Evolutionary conservation across 2,113 vertebrate genomes (phyloP), one percentile per base, ranked within the genome.

Genomic region (Hippopotamus amphibius): DNA sequence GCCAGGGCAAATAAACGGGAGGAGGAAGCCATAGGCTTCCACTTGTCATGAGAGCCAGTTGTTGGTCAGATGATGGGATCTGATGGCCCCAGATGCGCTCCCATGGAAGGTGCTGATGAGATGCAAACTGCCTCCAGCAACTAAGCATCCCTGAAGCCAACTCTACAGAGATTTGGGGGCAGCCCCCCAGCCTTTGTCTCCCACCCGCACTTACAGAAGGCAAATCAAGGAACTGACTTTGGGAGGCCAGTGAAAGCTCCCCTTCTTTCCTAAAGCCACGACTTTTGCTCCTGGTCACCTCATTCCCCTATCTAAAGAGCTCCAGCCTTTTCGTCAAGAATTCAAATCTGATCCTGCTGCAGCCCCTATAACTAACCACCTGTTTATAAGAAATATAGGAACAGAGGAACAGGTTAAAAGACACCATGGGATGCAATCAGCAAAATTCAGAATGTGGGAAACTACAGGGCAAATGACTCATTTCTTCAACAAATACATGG

Each of bases 401-500:
- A 69, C 77, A 93, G 71, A 72, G 22, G n/a, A 85, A 90, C 13
- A 69, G 6, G 24, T 82, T 55, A 68, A 80, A 88, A 90, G 76
- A 90, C 10, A 90, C 76, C 6, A 33, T 0, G 1, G 50, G 41
- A 81, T 61, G 26, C 8, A 46, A 90, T 41, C 30, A 41, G 53
- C 71, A 88, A 87, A 85, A 82, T 57, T 15, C 17, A 90, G 69
- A 92, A 66, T 7, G 61, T 43, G 13, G 53, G 46, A 65, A 97
- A 80, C 7, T 53, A 90, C 5, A 89, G 65, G 46, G 68, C 21
- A 84, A 82, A 76, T 12, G 30, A 79, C 74, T 59, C 22, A 30
- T 79, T 94, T 92, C 87, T 95, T 92, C 76, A 94, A 79, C 37
- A 86, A 82, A 92, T 66, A 79, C 80, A 76, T 59, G 65, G n/a